Evolutionary conservation across 2,113 vertebrate genomes (phyloP), one percentile per base, ranked within the genome.

Genomic region (Trogon surrucura): DNA sequence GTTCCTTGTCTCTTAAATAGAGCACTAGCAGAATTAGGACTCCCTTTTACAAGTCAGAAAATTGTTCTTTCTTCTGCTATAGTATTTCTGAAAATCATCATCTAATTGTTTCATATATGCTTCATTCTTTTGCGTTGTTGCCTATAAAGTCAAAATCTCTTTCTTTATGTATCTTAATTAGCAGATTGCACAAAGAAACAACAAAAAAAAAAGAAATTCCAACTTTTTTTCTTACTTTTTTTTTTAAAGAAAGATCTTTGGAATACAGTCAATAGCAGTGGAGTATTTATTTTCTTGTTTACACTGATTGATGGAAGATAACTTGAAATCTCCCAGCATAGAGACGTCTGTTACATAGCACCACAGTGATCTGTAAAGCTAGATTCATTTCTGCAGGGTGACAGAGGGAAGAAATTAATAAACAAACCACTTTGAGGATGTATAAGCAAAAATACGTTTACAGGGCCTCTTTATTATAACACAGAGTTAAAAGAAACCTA

Each of bases 341-440:
- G 38, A 45, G 65, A 80, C 75, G 23, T 53, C 41, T 89, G 30
- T 61, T 51, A 16, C 23, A 61, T 3, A 78, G 13, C 58, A 72
- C 25, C 45, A 61, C 25, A 65, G 26, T 56, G 93, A 87, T 65
- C 5, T 32, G 16, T 53, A 48, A 92, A 89, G 9, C 32, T 86
- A 73, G 14, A 32, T 56, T 83, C 16, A 58, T 73, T 92, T 90
- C 29, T 94, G 18, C 20, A 8, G 11, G 87, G 18, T 57, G n/a
- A 50, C 34, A 96, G 79, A 74, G 23, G 36, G 10, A 61, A 96
- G 38, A 93, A 95, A 92, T 78, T 64, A 67, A 60, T 47, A 88
- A 85, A 60, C 34, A 91, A 85, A 85, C 34, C 23, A 73, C 54
- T 89, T 82, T 61, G 41, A 73, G 77, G 89, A 72, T 51, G 8